phyloP scores from a whole-genome alignment of 2,888 invertebrate species.

The Campoletis raptor region DNA sequence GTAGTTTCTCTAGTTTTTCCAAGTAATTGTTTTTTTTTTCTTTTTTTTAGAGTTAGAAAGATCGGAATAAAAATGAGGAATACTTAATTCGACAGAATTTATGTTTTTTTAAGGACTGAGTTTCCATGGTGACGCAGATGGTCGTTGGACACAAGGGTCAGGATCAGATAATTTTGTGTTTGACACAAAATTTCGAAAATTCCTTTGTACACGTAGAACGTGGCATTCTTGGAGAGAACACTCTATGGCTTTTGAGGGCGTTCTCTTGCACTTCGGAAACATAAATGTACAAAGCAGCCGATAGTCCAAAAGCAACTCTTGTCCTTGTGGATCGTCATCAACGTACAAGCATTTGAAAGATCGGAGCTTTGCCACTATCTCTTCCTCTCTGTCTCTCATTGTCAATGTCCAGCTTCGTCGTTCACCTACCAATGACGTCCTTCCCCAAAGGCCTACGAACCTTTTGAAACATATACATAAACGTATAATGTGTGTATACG shows the following conservation, averaged over 20 bases:
- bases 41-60: not conserved
- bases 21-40: not conserved
- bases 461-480: not conserved
- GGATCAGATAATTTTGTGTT: not conserved
- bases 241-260: not conserved
- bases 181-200: constrained; percentile 9
- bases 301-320: constrained; percentile 27
- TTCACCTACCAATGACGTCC: constrained; percentile 12
- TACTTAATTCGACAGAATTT: not conserved
- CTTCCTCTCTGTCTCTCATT: not conserved
- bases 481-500: not conserved
- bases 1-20: not conserved
- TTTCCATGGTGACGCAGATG: not conserved
- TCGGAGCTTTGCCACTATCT: constrained; percentile 17
- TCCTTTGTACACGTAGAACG: not conserved
- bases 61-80: not conserved
- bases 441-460: not conserved
- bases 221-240: not conserved
- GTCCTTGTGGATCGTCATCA: constrained; percentile 27
- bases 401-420: constrained; percentile 12
- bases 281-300: constrained; percentile 49
- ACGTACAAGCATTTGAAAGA: constrained; percentile 50
- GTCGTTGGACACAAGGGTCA: not conserved
- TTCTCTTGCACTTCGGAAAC: not conserved
- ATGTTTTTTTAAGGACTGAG: not conserved